phyloP scores from a whole-genome alignment of 2,797 vertebrate species.

The Diplodus puntazzo region DNA sequence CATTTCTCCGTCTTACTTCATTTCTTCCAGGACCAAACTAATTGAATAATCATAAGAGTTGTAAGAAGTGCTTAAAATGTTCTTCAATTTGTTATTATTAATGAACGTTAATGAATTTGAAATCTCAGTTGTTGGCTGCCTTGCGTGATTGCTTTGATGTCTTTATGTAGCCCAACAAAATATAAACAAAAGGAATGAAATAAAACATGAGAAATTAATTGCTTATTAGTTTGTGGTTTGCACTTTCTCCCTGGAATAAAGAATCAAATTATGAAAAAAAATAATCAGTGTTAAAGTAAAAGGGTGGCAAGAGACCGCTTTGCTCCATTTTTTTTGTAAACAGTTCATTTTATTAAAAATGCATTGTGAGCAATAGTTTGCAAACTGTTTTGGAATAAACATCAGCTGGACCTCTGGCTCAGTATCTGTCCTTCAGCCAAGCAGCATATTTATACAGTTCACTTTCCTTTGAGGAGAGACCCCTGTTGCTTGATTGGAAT shows the following conservation, averaged over 20 bases:
- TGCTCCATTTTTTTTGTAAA: constrained; percentile 25
- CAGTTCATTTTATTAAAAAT: constrained; percentile 12
- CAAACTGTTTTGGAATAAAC: constrained; percentile 42
- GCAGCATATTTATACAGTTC: constrained; percentile 56
- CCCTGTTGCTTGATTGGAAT: constrained; percentile 80
- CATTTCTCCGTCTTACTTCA: constrained; percentile 15
- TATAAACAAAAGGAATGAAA: constrained; percentile 43
- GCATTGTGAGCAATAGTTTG: constrained; percentile 16
- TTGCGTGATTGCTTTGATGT: constrained; percentile 58
- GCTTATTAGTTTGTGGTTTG: constrained; percentile 46
- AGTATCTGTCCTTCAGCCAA: constrained; percentile 63
- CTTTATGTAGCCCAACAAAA: constrained; percentile 56
- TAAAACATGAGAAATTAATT: constrained; percentile 49
- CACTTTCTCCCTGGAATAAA: constrained; percentile 19
- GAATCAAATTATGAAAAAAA: constrained; percentile 21
- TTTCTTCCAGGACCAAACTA: constrained; percentile 28
- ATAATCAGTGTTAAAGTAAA: constrained; percentile 1
- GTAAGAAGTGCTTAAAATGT: constrained; percentile 36
- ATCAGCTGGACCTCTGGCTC: constrained; percentile 52
- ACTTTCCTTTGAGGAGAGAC: constrained; percentile 65
- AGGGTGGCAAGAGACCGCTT: constrained; percentile 2
- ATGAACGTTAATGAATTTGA: constrained; percentile 58
- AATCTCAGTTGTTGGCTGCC: constrained; percentile 56
- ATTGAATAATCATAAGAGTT: constrained; percentile 22
- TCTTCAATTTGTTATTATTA: constrained; percentile 40